Percentiles rank a stretch among this genome's conserved stretches.
phyloP scores from a whole-genome alignment of 2,113 vertebrate species.

The Vireo altiloquus region DNA sequence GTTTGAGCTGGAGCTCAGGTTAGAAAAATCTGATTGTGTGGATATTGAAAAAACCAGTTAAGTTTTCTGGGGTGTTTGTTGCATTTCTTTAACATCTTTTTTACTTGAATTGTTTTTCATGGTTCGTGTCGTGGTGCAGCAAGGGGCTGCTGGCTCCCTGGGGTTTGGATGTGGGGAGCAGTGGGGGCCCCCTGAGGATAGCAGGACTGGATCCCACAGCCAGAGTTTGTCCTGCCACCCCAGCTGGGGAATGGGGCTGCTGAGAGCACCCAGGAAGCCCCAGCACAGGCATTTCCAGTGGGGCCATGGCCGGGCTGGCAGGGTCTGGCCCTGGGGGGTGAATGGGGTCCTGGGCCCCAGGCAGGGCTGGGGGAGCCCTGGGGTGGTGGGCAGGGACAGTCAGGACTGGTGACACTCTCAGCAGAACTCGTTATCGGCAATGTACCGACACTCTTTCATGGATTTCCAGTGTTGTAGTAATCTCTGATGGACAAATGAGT shows the following conservation, averaged over 20 bases:
- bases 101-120: neutral
- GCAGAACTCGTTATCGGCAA: rapidly evolving
- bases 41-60: neutral
- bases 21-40: neutral
- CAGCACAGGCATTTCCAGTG: rapidly evolving
- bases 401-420: neutral
- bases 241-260: neutral
- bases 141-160: neutral
- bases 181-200: neutral
- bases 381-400: neutral
- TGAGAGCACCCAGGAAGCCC: neutral
- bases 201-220: neutral
- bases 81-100: neutral
- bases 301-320: neutral
- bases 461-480: neutral
- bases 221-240: rapidly evolving
- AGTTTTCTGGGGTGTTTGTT: neutral
- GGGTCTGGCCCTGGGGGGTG: rapidly evolving
- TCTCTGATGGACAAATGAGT: neutral
- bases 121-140: rapidly evolving
- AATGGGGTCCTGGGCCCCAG: neutral
- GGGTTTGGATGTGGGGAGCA: neutral
- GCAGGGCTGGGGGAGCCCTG: neutral
- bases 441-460: neutral
- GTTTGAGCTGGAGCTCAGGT: neutral